Conservation (phyloP, 2,888 invertebrate species). For the Bruchidius siliquastri region DNA sequence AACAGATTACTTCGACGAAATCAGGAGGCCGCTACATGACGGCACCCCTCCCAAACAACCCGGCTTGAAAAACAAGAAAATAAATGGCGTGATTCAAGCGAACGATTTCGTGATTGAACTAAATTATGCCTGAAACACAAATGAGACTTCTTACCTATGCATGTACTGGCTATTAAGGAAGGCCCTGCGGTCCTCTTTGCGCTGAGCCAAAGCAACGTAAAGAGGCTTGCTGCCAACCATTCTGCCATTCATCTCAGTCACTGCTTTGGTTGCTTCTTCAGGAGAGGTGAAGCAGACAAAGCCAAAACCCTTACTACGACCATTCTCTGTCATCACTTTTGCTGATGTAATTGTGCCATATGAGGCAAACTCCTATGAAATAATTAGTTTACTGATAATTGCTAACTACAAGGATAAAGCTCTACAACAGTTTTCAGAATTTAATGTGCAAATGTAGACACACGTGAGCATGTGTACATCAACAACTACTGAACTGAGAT, state of each 20-base stretch:
- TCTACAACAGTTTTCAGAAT: no score
- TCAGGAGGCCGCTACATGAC: no score
- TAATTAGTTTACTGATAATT: not conserved
- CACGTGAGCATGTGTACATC: no score
- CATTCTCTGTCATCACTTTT: slow-evolving; percentile 56
- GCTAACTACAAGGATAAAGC: no score
- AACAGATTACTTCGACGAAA: no score
- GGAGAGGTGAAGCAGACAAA: slow-evolving; percentile 68
- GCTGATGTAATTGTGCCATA: slow-evolving; percentile 69
- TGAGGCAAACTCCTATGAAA: slow-evolving; percentile 52
- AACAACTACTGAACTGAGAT: no score
- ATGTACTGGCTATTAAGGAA: slow-evolving; percentile 65
- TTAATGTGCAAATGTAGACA: no score
- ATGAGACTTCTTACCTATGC: slow-evolving; percentile 40
- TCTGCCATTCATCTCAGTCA: slow-evolving; percentile 67
- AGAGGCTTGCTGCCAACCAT: slow-evolving; percentile 66
- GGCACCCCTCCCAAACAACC: no score
- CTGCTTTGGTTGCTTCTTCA: slow-evolving; percentile 67
- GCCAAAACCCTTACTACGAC: slow-evolving; percentile 56
- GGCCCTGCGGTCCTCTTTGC: slow-evolving; percentile 66
- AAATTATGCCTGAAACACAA: no score
- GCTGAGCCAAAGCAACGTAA: slow-evolving; percentile 68
- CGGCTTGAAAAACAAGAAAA: no score
- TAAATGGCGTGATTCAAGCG: no score
- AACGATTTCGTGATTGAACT: no score